Base-by-base conservation (phyloP, 2,113 vertebrate genomes). In the Crotalus viridis region DNA sequence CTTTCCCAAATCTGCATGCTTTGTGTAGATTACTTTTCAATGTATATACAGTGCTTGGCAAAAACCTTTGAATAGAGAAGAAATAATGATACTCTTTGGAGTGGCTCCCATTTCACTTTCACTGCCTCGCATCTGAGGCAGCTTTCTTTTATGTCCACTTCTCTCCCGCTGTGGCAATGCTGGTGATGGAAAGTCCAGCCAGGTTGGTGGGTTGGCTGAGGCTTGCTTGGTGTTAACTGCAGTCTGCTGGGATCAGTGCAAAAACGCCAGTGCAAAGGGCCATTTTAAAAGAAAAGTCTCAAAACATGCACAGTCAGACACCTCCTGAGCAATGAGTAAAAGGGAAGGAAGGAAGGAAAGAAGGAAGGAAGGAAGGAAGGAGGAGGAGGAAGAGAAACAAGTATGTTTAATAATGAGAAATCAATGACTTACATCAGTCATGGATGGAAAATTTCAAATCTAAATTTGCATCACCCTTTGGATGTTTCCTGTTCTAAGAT, bases 401-500 rank as follows among this genome's bases (percentile, higher is more conserved):
- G 48, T 51, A 94, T 85, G 90, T 61, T 56, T 56, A 19, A 54
- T 94, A 91, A 92, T 90, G 89, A 95, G 89, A 93, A 88, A 87
- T 85, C 94, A 74, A 90, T 95, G 85, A 93, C 93, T 59, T 93
- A 15, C 90, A 95, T 89, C 52, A 59, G 94, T 89, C 33, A 81
- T 24, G 39, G 74, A 21, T 17, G 81, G 39, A 21, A 21, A 55
- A 12, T 6, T 57, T 59, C n/a, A 87, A n/a, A 19, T 64, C 55
- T 93, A 93, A 96, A 93, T 95, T 94, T 92, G 92, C 93, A 46
- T 93, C 92, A 74, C 89, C 64, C 93, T 95, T 94, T 96, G 94
- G 87, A 95, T 95, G 92, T 85, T 54, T 15, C 10, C 64, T 92
- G 19, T 9, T 33, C 33, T 94, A 92, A 93, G 91, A 93, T 90